A percentile compares a stretch with the other conserved stretches of the same genome.
These are phyloP conservation scores for Archips crataeganus DNA, from an alignment of 2,888 invertebrate genomes.

Conservation along the genomic window DNA sequence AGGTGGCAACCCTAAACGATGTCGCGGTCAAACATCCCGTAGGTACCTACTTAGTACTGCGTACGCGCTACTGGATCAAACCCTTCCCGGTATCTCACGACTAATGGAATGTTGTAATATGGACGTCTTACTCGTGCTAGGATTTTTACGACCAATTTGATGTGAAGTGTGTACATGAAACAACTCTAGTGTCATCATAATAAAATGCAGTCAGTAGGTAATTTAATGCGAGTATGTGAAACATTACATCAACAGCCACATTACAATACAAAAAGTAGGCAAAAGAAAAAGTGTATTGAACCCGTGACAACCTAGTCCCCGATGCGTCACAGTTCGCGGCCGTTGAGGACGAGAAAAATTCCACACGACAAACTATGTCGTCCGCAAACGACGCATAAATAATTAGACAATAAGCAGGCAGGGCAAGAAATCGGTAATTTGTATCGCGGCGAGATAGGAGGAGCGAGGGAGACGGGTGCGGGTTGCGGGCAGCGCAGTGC, in stretches of 20 bases:
- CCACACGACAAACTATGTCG: constrained; percentile 73
- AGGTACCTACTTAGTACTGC: neutral
- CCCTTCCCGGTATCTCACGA: constrained; percentile 26
- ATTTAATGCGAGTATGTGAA: constrained; percentile 9
- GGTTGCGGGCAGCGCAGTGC: constrained; percentile 71
- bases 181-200: constrained; percentile 20
- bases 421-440: constrained; percentile 84
- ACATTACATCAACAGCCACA: constrained; percentile 32
- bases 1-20: constrained; percentile 16
- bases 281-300: constrained; percentile 73
- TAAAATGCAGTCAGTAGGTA: constrained; percentile 23
- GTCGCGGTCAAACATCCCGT: constrained; percentile 45
- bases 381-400: constrained; percentile 81
- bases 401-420: constrained; percentile 84
- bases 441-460: constrained; percentile 81
- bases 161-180: neutral
- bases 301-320: constrained; percentile 71
- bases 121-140: neutral
- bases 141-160: constrained; percentile 17
- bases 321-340: constrained; percentile 71
- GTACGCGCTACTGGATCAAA: constrained; percentile 18
- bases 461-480: constrained; percentile 72
- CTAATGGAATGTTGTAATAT: constrained; percentile 1
- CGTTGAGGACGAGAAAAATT: constrained; percentile 70
- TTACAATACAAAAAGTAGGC: constrained; percentile 31